Base-by-base conservation (phyloP, 2,888 invertebrate species). In the Parochlus steinenii region DNA sequence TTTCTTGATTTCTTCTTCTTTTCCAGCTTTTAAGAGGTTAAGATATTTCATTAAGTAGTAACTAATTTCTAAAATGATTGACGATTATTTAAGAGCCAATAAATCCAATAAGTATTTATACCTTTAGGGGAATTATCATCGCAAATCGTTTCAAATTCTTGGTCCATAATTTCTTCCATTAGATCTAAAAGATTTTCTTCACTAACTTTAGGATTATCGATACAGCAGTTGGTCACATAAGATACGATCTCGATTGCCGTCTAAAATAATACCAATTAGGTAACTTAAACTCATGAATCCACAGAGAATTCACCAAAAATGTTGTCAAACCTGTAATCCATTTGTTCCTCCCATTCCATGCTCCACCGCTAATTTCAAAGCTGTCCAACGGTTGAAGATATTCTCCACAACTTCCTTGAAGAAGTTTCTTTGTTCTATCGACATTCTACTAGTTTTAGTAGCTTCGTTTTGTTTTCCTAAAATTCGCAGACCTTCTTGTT, bases 281-380 rank as follows among this genome's bases (percentile, higher is more conserved):
- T 19, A 18, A 17, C 6, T 15, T 8, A 10, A n/a, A 33, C 17
- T 19, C 7, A 3, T 3, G 3, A 16, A 6, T n/a, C 10, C 12
- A 28, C 11, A 22, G 12, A 20, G 20, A n/a, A 12, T 39, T 35
- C 4, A 16, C n/a, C 8, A 20, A 15, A 27, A 10, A 10, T 25
- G 23, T 5, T n/a, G 14, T 28, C 38, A 41, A 56, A 74, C 76
- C 58, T 75, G 66, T 58, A 69, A 70, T 27, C 75, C 73, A 45
- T 72, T 68, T 14, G 70, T 67, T 15, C 75, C 74, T 20, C 72
- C 76, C 72, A 74, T 72, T 44, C 71, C 72, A 66, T 79, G 74
- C 53, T 78, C 75, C 1, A 78, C 76, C 20, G 76, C 76, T 18
- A 78, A 54, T 45, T 70, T 69, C 18, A 79, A 52, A 5, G 72